These are phyloP conservation scores for Amphibalanus amphitrite DNA, from an alignment of 1,140 invertebrate genomes.

Conservation along the genomic window DNA sequence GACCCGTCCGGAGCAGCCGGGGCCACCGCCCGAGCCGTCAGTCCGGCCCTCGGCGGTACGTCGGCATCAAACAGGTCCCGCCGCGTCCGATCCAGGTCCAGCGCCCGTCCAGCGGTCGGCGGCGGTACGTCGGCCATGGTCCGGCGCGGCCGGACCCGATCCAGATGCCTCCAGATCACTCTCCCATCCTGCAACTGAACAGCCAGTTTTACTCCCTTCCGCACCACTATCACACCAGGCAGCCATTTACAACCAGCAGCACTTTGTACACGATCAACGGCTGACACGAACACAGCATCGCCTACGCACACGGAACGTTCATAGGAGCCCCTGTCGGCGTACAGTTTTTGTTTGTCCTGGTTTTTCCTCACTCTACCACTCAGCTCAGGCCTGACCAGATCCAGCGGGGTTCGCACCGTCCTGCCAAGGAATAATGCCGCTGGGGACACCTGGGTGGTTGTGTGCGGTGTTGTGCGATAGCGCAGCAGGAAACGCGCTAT, in stretches of 20 bases:
- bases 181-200: conserved; percentile 1
- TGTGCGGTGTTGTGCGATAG: background rate
- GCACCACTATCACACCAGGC: background rate
- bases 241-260: background rate
- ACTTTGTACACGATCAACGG: background rate
- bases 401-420: background rate
- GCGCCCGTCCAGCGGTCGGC: no score
- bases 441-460: background rate
- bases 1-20: no score
- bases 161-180: background rate
- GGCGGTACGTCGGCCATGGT: background rate
- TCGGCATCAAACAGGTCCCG: no score
- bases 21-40: no score
- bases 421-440: background rate
- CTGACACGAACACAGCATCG: background rate
- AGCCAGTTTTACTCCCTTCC: background rate
- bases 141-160: background rate
- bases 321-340: background rate
- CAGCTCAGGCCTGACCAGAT: background rate
- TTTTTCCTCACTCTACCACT: background rate
- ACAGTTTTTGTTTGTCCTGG: background rate
- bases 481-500: background rate
- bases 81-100: no score
- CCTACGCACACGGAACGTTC: background rate
- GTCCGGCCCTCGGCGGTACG: no score